These are phyloP conservation scores for Lerema accius DNA, from an alignment of 1,140 invertebrate species.

Conservation along the genomic window DNA sequence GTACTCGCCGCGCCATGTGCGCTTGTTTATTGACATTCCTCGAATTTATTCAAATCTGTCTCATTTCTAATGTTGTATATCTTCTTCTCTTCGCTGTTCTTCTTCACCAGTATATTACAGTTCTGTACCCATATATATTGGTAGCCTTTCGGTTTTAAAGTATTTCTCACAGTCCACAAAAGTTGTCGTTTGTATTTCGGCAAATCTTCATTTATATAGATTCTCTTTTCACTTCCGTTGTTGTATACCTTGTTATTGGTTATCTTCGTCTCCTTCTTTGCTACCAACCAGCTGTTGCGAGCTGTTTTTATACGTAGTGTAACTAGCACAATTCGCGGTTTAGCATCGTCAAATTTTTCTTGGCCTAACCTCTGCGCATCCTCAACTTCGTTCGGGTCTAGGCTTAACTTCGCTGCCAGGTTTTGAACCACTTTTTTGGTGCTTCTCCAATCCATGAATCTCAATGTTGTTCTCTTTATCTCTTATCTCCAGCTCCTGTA, in stretches of 20 bases:
- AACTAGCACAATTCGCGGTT: too few species aligned
- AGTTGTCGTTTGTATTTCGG: conserved; percentile 34
- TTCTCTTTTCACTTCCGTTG: conserved; percentile 20
- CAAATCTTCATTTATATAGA: conserved; percentile 47
- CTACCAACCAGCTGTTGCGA: too few species aligned
- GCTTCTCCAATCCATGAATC: too few species aligned
- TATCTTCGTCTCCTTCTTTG: not conserved
- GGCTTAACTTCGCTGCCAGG: not conserved
- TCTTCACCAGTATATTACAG: conserved; percentile 38
- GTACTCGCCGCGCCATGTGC: too few species aligned
- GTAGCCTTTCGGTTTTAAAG: conserved; percentile 31
- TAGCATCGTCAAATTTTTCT: not conserved
- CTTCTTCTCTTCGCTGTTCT: conserved; percentile 34
- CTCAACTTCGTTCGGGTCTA: conserved; percentile 21
- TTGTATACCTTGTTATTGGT: conserved; percentile 35
- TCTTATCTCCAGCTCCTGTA: not conserved
- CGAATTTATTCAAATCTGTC: conserved; percentile 20
- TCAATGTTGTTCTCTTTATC: not conserved
- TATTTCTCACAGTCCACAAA: conserved; percentile 35
- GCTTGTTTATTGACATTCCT: too few species aligned
- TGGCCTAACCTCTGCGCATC: conserved; percentile 23
- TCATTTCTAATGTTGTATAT: conserved; percentile 34
- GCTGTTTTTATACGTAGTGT: too few species aligned
- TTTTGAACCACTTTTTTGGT: too few species aligned
- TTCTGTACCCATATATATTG: conserved; percentile 44